phyloP scores from a whole-genome alignment of 2,113 vertebrate genomes.

The Leptobrachium leishanense region DNA sequence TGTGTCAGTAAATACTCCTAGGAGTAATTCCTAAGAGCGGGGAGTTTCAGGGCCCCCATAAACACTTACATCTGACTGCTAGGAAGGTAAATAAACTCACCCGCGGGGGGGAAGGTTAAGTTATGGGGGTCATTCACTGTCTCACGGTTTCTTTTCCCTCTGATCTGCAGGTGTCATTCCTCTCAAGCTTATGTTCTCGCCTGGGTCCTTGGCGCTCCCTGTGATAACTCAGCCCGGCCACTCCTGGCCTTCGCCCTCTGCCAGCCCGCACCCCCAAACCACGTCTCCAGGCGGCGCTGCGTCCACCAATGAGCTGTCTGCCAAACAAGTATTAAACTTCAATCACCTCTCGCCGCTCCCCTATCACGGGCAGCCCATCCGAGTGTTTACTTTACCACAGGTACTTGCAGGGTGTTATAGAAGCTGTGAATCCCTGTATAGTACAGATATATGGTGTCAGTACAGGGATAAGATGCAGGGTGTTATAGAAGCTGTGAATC shows the following conservation, averaged over 20 bases:
- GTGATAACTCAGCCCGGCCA: conserved; percentile 58
- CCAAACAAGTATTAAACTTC: conserved; percentile 71
- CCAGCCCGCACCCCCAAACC: conserved; percentile 54
- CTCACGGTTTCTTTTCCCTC: background rate
- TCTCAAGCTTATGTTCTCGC: conserved; percentile 71
- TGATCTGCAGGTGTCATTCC: conserved; percentile 76
- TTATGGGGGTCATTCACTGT: too few relatives aligned
- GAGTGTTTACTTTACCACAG: conserved; percentile 68
- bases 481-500: too few relatives aligned
- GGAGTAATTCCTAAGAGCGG: too few relatives aligned
- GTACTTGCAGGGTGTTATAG: conserved; percentile 49
- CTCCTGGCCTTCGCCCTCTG: conserved; percentile 55
- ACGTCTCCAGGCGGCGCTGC: conserved; percentile 57
- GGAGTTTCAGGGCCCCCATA: too few relatives aligned
- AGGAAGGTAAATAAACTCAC: too few relatives aligned
- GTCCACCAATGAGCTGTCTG: conserved; percentile 51
- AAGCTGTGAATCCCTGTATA: too few relatives aligned
- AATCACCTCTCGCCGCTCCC: conserved; percentile 59
- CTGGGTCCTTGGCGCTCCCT: conserved; percentile 66
- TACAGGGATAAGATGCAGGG: too few relatives aligned
- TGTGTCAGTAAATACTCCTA: too few relatives aligned
- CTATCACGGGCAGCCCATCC: conserved; percentile 56
- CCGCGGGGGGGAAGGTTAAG: too few relatives aligned
- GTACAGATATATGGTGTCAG: too few relatives aligned
- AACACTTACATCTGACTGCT: too few relatives aligned